Evolutionary conservation across 2,113 vertebrate genomes (phyloP).

Genomic region (Dendropsophus ebraccatus): DNA sequence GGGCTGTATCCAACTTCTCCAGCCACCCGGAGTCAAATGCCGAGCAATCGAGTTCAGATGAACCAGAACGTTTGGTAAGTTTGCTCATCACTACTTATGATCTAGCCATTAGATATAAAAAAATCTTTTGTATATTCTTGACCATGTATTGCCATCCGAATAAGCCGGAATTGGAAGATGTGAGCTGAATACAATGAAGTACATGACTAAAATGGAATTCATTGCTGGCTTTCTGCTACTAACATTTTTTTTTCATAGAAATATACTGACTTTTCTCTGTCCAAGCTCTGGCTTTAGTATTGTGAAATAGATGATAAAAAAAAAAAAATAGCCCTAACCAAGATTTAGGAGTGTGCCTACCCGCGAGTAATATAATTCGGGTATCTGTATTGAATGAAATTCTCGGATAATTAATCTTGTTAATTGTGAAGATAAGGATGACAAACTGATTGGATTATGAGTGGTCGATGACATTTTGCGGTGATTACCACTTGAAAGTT

Average conservation of each 20-base stretch:
- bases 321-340: background rate
- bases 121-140: background rate
- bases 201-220: background rate
- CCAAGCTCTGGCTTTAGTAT: background rate
- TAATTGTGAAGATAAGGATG: constrained; percentile 3
- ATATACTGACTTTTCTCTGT: background rate
- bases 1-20: too few species aligned
- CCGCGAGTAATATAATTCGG: background rate
- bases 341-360: constrained; percentile 2
- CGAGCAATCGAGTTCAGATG: too few species aligned
- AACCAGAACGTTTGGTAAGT: too few species aligned
- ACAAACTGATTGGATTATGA: constrained; percentile 1
- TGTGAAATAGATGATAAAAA: background rate
- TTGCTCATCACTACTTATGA: too few species aligned
- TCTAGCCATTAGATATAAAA: background rate
- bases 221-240: background rate
- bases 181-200: too few species aligned
- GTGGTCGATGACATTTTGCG: background rate
- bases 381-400: constrained; percentile 6
- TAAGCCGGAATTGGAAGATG: background rate
- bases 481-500: background rate
- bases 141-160: background rate
- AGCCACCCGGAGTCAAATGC: too few species aligned
- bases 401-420: constrained; percentile 5
- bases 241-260: background rate